These are phyloP conservation scores for Scaptomyza flava DNA, from an alignment of 2,888 invertebrate species.

Conservation along the genomic window DNA sequence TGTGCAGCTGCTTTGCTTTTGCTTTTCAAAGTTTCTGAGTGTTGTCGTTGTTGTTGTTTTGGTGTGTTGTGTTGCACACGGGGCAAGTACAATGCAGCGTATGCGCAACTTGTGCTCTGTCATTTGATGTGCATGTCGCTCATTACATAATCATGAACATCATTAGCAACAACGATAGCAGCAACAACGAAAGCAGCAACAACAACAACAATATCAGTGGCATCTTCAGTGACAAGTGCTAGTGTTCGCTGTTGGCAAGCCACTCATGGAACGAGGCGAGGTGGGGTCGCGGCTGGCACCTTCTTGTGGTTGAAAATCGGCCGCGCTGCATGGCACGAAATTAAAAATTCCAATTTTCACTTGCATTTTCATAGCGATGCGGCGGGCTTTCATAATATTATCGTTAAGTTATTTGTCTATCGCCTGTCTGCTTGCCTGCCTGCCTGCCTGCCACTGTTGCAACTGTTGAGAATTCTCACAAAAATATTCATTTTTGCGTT, in stretches of 20 bases:
- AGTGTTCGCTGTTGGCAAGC: slow-evolving; percentile 31
- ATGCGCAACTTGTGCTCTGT: slow-evolving; percentile 77
- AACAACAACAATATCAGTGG: slow-evolving; percentile 24
- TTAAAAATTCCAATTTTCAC: slow-evolving; percentile 80
- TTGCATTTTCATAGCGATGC: slow-evolving; percentile 56
- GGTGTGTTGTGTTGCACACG: slow-evolving; percentile 33
- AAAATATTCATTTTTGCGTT: slow-evolving; percentile 51
- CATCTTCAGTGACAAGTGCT: slow-evolving; percentile 58
- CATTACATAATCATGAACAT: slow-evolving; percentile 68
- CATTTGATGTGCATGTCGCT: slow-evolving; percentile 77
- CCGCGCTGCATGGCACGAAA: slow-evolving; percentile 63
- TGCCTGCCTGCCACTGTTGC: slow-evolving; percentile 41
- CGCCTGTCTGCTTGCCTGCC: slow-evolving; percentile 31
- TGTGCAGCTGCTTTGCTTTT: slow-evolving; percentile 24
- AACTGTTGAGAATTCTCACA: slow-evolving; percentile 76
- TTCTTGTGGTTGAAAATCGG: slow-evolving; percentile 76
- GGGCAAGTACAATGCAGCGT: slow-evolving; percentile 69
- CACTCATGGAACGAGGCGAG: slow-evolving; percentile 17
- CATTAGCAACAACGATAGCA: slow-evolving; percentile 40
- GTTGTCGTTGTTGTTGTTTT: slow-evolving; percentile 4
- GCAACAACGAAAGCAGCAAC: slow-evolving; percentile 24
- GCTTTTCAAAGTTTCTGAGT: slow-evolving; percentile 29
- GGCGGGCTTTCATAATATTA: slow-evolving; percentile 74
- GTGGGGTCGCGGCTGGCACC: slow-evolving; percentile 10
- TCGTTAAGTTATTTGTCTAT: slow-evolving; percentile 66